A percentile compares a stretch with the other conserved stretches of the same genome.
These are phyloP conservation scores for Caenorhabditis panamensis DNA, from an alignment of 2,888 invertebrate species.

Conservation along the genomic window DNA sequence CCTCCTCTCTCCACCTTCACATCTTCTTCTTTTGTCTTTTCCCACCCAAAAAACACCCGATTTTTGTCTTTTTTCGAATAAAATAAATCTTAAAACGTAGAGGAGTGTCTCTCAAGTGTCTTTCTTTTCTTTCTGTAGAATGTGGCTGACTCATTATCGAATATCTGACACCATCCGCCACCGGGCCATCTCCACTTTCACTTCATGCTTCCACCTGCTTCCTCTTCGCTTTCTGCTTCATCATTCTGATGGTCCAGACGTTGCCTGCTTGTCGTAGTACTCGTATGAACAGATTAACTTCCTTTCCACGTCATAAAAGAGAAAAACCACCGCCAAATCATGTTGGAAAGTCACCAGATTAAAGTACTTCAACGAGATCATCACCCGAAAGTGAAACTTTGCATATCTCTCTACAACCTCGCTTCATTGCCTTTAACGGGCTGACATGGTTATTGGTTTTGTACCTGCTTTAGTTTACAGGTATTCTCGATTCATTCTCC, in stretches of 20 bases:
- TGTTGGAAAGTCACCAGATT: no score
- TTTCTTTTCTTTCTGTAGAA: not conserved
- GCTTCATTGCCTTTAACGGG: conserved; percentile 5
- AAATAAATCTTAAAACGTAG: conserved; percentile 41
- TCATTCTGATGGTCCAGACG: no score
- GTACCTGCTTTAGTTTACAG: no score
- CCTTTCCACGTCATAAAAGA: no score
- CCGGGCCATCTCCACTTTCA: conserved; percentile 21
- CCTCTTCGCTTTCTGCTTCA: not conserved
- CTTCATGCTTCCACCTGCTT: conserved; percentile 18
- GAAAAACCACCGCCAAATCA: no score
- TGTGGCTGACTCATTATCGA: conserved; percentile 47
- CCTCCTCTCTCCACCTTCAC: conserved; percentile 5
- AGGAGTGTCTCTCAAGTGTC: conserved; percentile 16
- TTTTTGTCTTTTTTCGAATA: conserved; percentile 43
- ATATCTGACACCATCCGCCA: conserved; percentile 24
- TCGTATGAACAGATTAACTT: no score
- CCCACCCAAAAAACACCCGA: not conserved
- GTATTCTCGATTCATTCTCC: no score
- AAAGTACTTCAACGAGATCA: not conserved
- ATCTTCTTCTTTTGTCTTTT: conserved; percentile 21
- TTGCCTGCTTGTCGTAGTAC: no score
- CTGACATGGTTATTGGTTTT: not conserved
- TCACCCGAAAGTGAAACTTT: conserved; percentile 4
- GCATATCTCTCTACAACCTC: not conserved